A percentile compares a stretch with the other conserved stretches of the same genome.
phyloP scores from a whole-genome alignment of 2,113 vertebrate genomes.

The Ondatra zibethicus region DNA sequence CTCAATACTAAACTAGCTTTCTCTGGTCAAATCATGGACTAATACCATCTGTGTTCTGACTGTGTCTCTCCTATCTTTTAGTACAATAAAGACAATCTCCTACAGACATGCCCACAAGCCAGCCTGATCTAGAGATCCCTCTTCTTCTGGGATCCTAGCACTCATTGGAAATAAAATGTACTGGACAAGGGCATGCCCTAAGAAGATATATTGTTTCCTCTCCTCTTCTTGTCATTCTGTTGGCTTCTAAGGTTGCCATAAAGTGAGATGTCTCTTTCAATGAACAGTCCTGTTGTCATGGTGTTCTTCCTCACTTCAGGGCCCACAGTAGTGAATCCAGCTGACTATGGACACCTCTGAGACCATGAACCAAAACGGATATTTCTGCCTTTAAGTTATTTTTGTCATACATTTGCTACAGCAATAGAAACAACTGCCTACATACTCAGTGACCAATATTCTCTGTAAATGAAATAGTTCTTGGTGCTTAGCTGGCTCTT shows the following conservation, averaged over 20 bases:
- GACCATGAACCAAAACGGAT: not conserved
- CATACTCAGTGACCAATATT: not conserved
- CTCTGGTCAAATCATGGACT: not conserved
- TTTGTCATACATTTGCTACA: not conserved
- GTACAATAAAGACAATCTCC: not conserved
- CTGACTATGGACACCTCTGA: not conserved
- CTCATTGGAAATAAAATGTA: no score
- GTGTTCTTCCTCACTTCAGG: no score
- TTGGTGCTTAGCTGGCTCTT: not conserved
- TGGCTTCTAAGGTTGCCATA: not conserved
- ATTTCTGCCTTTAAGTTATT: not conserved
- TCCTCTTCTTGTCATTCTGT: not conserved
- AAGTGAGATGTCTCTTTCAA: not conserved
- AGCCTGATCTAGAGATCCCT: not conserved
- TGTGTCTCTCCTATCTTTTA: not conserved
- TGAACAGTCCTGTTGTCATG: no score
- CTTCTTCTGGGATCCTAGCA: not conserved
- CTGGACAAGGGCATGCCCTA: not conserved
- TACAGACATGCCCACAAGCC: not conserved
- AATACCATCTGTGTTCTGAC: not conserved
- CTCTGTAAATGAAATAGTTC: not conserved
- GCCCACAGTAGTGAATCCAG: not conserved
- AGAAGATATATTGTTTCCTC: no score
- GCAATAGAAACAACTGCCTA: not conserved
- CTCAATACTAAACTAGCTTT: not conserved